Base-by-base conservation (phyloP, 35 echinoderm and acorn worm genomes). In the Heliocidaris erythrogramma region DNA sequence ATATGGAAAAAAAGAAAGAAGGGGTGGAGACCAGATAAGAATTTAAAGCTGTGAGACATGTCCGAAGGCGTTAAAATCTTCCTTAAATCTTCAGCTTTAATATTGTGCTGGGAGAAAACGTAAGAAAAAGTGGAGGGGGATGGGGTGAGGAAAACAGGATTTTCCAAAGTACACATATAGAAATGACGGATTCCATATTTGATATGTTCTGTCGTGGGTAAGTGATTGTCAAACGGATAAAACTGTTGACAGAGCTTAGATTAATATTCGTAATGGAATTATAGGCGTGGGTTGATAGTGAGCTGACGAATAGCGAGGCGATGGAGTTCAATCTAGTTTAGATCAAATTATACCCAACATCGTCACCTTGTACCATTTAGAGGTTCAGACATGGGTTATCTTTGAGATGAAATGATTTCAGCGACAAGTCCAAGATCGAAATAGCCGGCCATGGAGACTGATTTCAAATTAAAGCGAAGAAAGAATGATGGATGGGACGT, bases 151-250 rank as follows among this genome's bases (percentile, higher is more conserved):
- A n/a, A 78, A 78, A 27, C 18, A 78, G 65, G 21, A 78, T 78
- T 78, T 78, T 78, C 18, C 21, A n/a, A 78, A 78, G 65, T 78
- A n/a, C 14, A 78, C 27, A 27, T 27, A 6, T 71, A 24, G 16
- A 27, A 71, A 18, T 71, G 65, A 78, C 8, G 18, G 17, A 7
- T n/a, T n/a, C 65, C 65, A 78, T 78, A 78, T 78, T 78, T 78
- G 65, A 78, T 78, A 18, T n/a, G 27, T 78, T 78, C 65, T 78
- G 65, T 78, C 65, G 65, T 18, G 65, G 21, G 21, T 4, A 78
- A 78, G 65, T 78, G 65, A 78, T 78, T 78, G 65, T 78, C 65
- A 78, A 78, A 78, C 65, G 65, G 65, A 78, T 78, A 78, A 78
- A 78, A 78, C 65, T 78, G 65, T 78, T 78, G 65, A 78, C 65